Base-by-base conservation (phyloP, 2,797 vertebrate species). In the Argyrosomus regius region DNA sequence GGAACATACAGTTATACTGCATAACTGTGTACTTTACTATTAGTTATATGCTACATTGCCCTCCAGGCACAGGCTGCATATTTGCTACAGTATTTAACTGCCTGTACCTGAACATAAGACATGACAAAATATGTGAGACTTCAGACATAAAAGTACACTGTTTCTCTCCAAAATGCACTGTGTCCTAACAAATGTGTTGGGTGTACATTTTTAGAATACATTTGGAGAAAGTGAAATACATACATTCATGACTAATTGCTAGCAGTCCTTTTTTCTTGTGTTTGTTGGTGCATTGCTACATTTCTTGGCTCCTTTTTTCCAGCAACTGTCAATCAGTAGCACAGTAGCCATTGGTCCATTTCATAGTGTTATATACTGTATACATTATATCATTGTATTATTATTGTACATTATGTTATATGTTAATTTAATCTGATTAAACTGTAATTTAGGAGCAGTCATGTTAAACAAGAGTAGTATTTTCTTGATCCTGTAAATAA, bases 241-340 rank as follows among this genome's bases (percentile, higher is more conserved):
- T 39, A 58, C 39, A 58, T 43, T 53, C 13, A 31, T 48, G 6
- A 17, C 22, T 41, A 3, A 54, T 54, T 11, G 5, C 46, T 31
- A 16, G 39, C 24, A 48, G 54, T 31, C 28, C 7, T 50, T 72
- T 49, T 53, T 22, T 9, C 3, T 28, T 7, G 39, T 12, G 8
- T 46, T 31, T 45, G 9, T 50, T 58, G 18, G 50, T 24, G 41
- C 50, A 46, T 60, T 60, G 48, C 60, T 66, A 49, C 3, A 56
- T 54, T 31, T 66, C 18, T 49, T 43, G 48, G 61, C 22, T 59
- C n/a, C 12, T n/a, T 5, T n/a, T 31, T 26, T 71, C 28, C 49
- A 57, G 43, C 49, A 66, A 70, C 57, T 64, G 52, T 46, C 9
- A 16, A 52, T 70, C 24, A 54, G 24, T 54, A 8, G 13, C 60